Conservation (phyloP, 2,888 invertebrate genomes). For the Horisme vitalbata region DNA sequence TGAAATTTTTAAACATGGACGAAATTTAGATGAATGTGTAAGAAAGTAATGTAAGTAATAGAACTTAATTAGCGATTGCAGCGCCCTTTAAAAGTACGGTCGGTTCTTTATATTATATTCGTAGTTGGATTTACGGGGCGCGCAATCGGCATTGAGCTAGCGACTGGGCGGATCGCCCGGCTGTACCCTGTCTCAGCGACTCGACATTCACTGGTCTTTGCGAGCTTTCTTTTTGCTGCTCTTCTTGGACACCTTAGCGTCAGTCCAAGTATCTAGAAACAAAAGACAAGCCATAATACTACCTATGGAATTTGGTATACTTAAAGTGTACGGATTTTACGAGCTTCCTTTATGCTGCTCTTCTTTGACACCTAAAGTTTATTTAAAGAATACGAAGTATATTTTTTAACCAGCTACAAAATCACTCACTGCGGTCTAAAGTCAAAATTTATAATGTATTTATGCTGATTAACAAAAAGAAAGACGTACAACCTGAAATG, state of each 20-base stretch:
- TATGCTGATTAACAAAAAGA: too few species aligned
- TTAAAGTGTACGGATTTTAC: constrained; percentile 26
- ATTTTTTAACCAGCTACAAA: too few species aligned
- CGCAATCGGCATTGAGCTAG: constrained; percentile 74
- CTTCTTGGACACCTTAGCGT: constrained; percentile 88
- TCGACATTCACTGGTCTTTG: constrained; percentile 85
- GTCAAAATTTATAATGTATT: too few species aligned
- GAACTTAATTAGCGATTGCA: constrained; percentile 67
- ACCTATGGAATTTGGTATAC: too few species aligned
- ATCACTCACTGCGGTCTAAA: too few species aligned
- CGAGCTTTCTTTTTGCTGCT: constrained; percentile 90
- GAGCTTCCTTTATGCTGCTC: too few species aligned
- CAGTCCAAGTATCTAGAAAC: constrained; percentile 87
- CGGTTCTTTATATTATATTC: constrained; percentile 35
- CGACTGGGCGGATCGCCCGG: constrained; percentile 50
- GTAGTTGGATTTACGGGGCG: constrained; percentile 59
- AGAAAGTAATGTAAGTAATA: constrained; percentile 58
- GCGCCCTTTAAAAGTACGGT: constrained; percentile 76
- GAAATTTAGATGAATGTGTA: constrained; percentile 75
- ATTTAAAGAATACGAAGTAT: too few species aligned
- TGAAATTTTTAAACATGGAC: constrained; percentile 80
- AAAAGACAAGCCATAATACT: too few species aligned
- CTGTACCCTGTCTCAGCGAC: constrained; percentile 51
- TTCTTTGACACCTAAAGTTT: too few species aligned
- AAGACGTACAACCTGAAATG: too few species aligned